Evolutionary conservation across 2,888 invertebrate genomes (phyloP).

Genomic region (Plagiodera versicolora): DNA sequence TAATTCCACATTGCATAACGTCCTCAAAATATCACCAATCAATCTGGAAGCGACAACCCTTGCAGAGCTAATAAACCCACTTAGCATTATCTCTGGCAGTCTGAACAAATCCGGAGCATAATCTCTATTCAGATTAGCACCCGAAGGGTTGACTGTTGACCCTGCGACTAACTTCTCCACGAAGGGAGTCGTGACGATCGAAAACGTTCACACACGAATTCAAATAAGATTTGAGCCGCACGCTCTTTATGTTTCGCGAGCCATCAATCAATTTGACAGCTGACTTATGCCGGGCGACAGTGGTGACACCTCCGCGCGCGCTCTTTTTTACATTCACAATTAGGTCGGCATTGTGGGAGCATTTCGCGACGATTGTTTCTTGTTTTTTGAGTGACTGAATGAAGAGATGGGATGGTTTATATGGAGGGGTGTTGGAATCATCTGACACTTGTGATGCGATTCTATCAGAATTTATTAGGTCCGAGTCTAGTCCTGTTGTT

Average conservation of each 20-base stretch:
- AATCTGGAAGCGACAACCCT: neutral
- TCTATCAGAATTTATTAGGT: too few relatives aligned
- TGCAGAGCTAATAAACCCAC: constrained; percentile 22
- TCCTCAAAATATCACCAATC: neutral
- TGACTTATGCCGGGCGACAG: constrained; percentile 34
- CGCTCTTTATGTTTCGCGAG: constrained; percentile 15
- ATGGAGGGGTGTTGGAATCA: neutral
- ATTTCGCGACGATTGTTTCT: neutral
- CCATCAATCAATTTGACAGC: constrained; percentile 38
- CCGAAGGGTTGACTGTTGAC: constrained; percentile 18
- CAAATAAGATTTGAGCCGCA: constrained; percentile 18
- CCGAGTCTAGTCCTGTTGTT: too few relatives aligned
- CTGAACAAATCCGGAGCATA: constrained; percentile 18
- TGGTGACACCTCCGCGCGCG: constrained; percentile 29
- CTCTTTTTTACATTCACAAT: constrained; percentile 31
- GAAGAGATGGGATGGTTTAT: neutral
- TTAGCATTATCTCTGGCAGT: constrained; percentile 25
- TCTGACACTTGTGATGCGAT: neutral
- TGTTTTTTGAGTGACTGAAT: neutral
- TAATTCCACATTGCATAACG: too few relatives aligned
- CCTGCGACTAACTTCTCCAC: neutral
- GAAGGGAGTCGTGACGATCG: neutral
- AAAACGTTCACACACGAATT: constrained; percentile 22
- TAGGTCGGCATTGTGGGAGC: constrained; percentile 19
- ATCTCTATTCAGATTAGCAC: constrained; percentile 27